phyloP scores from a whole-genome alignment of 2,888 invertebrate genomes.

The Cephalotes varians region DNA sequence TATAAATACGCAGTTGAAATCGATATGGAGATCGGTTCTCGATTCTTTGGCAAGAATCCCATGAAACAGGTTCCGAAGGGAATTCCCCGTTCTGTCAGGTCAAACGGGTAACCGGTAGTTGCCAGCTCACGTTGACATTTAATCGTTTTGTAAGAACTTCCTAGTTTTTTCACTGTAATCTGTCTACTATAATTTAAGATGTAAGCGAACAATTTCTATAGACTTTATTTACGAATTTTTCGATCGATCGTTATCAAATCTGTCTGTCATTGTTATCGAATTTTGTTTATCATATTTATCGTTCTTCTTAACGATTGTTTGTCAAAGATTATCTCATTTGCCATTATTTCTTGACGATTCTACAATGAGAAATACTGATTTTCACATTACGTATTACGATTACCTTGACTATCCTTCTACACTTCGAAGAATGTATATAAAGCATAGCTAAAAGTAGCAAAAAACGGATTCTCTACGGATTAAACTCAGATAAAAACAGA shows the following conservation, averaged over 20 bases:
- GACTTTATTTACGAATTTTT: background rate
- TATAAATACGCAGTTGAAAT: background rate
- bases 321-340: background rate
- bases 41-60: background rate
- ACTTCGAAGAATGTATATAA: background rate
- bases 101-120: conserved; percentile 7
- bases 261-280: background rate
- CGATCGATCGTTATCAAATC: background rate
- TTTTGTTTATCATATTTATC: no score
- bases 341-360: background rate
- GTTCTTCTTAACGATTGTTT: background rate
- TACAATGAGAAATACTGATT: background rate
- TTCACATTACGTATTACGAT: conserved; percentile 4
- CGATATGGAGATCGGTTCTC: background rate
- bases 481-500: conserved; percentile 4
- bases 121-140: background rate
- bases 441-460: background rate
- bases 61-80: conserved; percentile 22
- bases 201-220: background rate
- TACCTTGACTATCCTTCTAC: background rate
- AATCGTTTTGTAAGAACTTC: conserved; percentile 1
- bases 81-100: conserved; percentile 24
- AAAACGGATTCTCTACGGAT: background rate
- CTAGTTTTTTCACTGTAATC: background rate
- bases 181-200: background rate